Base-by-base conservation (phyloP, 2,113 vertebrate genomes). In the Melanerpes aurifrons region DNA sequence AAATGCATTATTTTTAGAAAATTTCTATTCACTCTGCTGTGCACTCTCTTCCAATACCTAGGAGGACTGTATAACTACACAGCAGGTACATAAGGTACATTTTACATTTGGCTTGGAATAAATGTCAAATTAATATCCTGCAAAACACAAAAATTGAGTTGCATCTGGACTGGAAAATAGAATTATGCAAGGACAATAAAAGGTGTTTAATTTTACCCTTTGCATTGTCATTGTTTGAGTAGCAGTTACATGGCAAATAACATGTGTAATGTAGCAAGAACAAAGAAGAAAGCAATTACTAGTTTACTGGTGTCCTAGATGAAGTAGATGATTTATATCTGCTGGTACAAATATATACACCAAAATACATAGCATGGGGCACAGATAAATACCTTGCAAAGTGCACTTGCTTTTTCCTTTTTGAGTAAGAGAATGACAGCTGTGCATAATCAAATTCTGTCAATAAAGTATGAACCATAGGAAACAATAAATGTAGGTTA, bases 21-120 rank as follows among this genome's bases (percentile, higher is more conserved):
- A 66, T 4, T 82, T 82, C n/a, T 69, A 56, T 25, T 82, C 32
- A 22, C 32, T 85, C 47, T 72, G 72, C 58, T 81, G 25, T 45
- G 72, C 9, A 58, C 8, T 66, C 12, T 77, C 40, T 77, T 86
- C 35, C 56, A 91, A 62, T 86, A 78, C 50, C 62, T 86, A 59
- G 21, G 54, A 90, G 80, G 93, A 81, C 12, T 72, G 32, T 57
- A 29, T 71, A 88, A 92, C 94, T 94, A 84, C 66, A 83, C 7
- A 78, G 35, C 50, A 88, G 18, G 40, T 75, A 58, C 28, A 62
- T 86, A 72, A 92, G 92, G 45, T 78, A 90, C 28, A 66, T 86
- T 80, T 90, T 82, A 86, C 86, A 90, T 86, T 85, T 93, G 69
- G 66, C 90, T 83, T n/a, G 50, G 58, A 95, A 93, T 72, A 54